Evolutionary conservation across 1,140 invertebrate genomes (phyloP).

Genomic region (Saccostrea cuccullata): DNA sequence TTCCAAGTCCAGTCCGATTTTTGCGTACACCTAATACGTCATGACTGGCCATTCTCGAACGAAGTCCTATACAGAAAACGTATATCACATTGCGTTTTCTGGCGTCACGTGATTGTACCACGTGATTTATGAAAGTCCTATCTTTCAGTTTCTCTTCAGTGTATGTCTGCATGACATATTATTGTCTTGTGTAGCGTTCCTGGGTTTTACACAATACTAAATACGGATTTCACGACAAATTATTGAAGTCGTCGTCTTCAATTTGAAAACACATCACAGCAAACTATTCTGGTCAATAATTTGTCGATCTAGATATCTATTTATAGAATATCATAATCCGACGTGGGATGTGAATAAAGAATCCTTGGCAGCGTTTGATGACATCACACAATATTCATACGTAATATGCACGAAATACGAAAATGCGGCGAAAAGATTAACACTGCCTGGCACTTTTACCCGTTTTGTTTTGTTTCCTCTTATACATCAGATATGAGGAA

Average conservation of each 20-base stretch:
- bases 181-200: not conserved
- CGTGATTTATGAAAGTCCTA: not conserved
- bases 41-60: constrained; percentile 29
- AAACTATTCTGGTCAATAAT: constrained; percentile 17
- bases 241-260: constrained; percentile 27
- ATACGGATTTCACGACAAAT: constrained; percentile 24
- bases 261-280: constrained; percentile 26
- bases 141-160: not conserved
- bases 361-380: not conserved
- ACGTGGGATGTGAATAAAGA: not conserved
- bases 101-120: not conserved
- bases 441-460: constrained; percentile 33
- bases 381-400: constrained; percentile 25
- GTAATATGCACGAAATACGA: not conserved
- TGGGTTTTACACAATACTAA: not conserved
- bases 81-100: not conserved
- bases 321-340: not conserved
- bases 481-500: not conserved
- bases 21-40: not conserved
- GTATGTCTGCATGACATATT: constrained; percentile 9
- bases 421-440: constrained; percentile 13
- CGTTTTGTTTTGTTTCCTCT: constrained; percentile 27
- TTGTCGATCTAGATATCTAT: not conserved
- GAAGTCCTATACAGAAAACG: constrained; percentile 7
- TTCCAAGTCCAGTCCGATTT: constrained; percentile 16